Conservation (phyloP, 2,797 vertebrate genomes). For the Leuciscus waleckii region DNA sequence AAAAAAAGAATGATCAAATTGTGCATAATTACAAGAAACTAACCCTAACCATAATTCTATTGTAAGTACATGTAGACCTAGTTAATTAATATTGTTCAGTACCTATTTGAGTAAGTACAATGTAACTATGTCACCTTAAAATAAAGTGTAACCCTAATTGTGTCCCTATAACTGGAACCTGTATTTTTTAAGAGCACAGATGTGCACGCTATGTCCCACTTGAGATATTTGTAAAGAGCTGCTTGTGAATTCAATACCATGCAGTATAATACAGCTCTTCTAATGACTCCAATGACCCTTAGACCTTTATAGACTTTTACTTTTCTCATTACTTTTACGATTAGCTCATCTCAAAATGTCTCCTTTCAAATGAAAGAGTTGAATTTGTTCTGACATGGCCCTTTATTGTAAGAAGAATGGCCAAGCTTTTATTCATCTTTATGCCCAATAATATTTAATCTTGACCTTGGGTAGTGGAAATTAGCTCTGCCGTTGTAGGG, state of each 20-base stretch:
- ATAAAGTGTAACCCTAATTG: background rate
- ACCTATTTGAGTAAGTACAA: no score
- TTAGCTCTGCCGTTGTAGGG: conserved; percentile 41
- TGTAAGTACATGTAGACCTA: no score
- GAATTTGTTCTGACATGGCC: conserved; percentile 47
- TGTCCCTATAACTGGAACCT: background rate
- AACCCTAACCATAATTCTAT: no score
- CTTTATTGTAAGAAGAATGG: conserved; percentile 53
- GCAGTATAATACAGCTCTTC: conserved; percentile 2
- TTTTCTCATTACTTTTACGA: conserved; percentile 45
- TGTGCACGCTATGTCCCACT: background rate
- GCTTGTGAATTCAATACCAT: conserved; percentile 4
- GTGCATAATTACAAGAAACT: no score
- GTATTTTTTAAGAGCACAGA: background rate
- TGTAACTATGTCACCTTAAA: no score
- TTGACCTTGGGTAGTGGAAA: conserved; percentile 56
- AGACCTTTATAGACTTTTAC: conserved; percentile 25
- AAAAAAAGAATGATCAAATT: no score
- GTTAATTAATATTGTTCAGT: no score
- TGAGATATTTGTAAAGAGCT: conserved; percentile 10
- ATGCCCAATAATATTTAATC: conserved; percentile 55
- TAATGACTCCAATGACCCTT: conserved; percentile 8
- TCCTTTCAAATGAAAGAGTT: conserved; percentile 33
- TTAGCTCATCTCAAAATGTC: conserved; percentile 32
- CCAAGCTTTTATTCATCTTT: conserved; percentile 35